Conservation (phyloP, 2,113 vertebrate genomes). For the Bombycilla garrulus region DNA sequence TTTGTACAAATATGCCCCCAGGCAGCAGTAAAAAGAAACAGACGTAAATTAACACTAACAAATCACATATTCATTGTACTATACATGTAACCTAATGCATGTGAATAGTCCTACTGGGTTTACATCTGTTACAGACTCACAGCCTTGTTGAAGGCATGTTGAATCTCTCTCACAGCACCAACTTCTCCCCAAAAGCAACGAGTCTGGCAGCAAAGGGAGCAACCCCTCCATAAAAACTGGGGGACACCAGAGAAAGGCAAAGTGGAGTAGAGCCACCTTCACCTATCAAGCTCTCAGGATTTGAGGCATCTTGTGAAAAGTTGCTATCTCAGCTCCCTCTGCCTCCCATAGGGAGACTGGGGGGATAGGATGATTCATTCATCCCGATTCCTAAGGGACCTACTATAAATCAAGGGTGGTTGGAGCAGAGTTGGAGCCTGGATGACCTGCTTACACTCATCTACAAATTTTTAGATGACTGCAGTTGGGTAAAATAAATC, state of each 20-base stretch:
- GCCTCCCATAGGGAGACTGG: background rate
- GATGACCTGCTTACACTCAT: background rate
- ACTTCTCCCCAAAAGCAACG: background rate
- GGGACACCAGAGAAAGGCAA: background rate
- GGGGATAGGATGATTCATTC: background rate
- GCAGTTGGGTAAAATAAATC: background rate
- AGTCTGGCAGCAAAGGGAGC: background rate
- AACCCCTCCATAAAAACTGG: background rate
- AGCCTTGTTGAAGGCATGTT: background rate
- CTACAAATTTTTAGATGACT: background rate
- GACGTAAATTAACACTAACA: constrained; percentile 45
- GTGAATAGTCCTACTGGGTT: background rate
- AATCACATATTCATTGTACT: background rate
- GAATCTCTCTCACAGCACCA: background rate
- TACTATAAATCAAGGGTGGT: background rate
- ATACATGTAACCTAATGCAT: background rate
- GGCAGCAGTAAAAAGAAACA: constrained; percentile 45
- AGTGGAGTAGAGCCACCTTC: background rate
- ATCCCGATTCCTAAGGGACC: background rate
- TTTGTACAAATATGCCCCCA: constrained; percentile 4
- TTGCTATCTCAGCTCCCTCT: background rate
- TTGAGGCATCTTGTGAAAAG: background rate
- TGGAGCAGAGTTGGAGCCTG: background rate
- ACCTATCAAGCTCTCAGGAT: background rate
- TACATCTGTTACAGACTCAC: background rate